Conservation (phyloP, 2,113 vertebrate genomes). For the Aspiorhynchus laticeps region DNA sequence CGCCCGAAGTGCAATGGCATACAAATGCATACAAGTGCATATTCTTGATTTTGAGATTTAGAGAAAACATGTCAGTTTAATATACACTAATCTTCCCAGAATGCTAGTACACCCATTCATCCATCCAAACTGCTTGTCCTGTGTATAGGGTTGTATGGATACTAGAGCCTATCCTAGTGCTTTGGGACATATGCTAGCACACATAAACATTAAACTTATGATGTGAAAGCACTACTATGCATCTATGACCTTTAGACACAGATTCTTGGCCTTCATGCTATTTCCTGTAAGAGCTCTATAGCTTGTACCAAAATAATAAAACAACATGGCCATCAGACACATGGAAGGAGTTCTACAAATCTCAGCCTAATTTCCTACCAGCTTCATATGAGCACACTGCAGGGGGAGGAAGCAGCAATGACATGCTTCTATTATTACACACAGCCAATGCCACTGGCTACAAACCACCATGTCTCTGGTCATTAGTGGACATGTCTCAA, state of each 20-base stretch:
- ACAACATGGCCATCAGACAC: constrained; percentile 25
- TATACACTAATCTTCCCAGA: not conserved
- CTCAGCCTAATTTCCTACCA: constrained; percentile 37
- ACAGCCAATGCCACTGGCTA: constrained; percentile 31
- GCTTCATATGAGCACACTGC: constrained; percentile 18
- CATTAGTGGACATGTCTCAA: constrained; percentile 49
- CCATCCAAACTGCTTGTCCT: not conserved
- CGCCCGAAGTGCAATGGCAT: too few species aligned
- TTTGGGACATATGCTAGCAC: too few species aligned
- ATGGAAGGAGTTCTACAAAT: constrained; percentile 40
- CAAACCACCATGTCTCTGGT: not conserved
- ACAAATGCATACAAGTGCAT: too few species aligned
- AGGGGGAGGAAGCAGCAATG: constrained; percentile 42
- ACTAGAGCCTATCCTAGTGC: not conserved
- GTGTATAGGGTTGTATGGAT: not conserved
- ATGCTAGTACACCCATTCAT: not conserved
- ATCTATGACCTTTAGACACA: constrained; percentile 19
- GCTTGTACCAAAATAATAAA: constrained; percentile 34
- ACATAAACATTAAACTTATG: not conserved
- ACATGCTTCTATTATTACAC: not conserved
- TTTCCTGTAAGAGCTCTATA: constrained; percentile 48
- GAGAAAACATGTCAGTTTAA: not conserved
- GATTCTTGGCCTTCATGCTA: constrained; percentile 25
- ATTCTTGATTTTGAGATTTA: not conserved
- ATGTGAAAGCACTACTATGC: not conserved